These are phyloP conservation scores for Watsonalla cultraria DNA, from an alignment of 2,888 invertebrate genomes.

Conservation along the genomic window DNA sequence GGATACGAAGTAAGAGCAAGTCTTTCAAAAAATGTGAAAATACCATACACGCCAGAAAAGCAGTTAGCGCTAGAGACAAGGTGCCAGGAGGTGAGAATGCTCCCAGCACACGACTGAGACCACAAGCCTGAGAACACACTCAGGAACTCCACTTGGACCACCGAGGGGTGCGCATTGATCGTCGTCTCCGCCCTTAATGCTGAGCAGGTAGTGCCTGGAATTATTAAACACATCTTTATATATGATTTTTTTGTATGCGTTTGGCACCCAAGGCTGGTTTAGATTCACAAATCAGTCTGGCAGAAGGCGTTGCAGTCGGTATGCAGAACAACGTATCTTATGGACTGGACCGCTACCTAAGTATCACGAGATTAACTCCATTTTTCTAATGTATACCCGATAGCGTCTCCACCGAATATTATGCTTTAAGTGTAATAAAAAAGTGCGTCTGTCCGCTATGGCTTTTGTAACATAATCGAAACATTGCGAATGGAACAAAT, in stretches of 20 bases:
- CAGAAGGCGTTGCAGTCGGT: too few relatives aligned
- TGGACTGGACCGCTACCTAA: too few relatives aligned
- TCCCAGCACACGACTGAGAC: conserved; percentile 41
- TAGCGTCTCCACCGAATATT: too few relatives aligned
- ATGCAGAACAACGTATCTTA: too few relatives aligned
- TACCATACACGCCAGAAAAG: conserved; percentile 34
- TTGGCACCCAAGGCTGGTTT: too few relatives aligned
- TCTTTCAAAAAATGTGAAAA: too few relatives aligned
- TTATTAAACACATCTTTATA: not conserved
- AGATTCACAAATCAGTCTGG: too few relatives aligned
- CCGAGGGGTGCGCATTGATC: conserved; percentile 29
- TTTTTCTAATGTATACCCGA: too few relatives aligned
- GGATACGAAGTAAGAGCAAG: too few relatives aligned
- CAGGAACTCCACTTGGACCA: conserved; percentile 38
- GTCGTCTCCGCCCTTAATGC: conserved; percentile 22
- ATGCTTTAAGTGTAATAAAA: too few relatives aligned
- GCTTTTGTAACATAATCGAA: not conserved
- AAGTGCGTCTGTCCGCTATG: not conserved
- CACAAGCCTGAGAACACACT: conserved; percentile 20
- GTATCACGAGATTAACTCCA: too few relatives aligned
- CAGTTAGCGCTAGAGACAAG: conserved; percentile 45
- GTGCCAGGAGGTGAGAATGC: conserved; percentile 28
- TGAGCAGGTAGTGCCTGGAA: conserved; percentile 6
- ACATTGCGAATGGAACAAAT: not conserved
- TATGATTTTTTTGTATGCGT: too few relatives aligned